Base-by-base conservation (phyloP, 2,113 vertebrate species). In the Cryptomyrus ogoouensis region DNA sequence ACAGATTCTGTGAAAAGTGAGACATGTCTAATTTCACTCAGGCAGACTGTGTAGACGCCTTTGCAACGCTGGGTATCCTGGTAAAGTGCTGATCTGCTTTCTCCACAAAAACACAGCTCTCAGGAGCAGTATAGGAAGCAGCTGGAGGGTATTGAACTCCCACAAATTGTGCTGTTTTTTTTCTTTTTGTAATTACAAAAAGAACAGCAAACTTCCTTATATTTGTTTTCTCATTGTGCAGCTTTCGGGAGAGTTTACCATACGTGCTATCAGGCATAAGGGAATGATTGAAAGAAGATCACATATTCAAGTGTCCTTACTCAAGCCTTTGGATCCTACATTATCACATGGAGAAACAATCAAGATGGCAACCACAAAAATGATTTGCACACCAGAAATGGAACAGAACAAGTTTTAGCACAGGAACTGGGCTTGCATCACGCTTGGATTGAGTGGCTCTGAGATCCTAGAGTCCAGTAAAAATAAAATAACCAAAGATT, bases 101-200 rank as follows among this genome's bases (percentile, higher is more conserved):
- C 90, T 70, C 91, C 92, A 93, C 92, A 92, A 95, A 95, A 87
- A 94, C 94, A 86, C 93, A 95, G 91, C 91, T 94, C 93, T 93
- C 93, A 92, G 88, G 86, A 95, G 91, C 47, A 92, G 66, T 87
- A 91, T 90, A 90, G 90, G 92, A 92, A 91, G 83, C 21, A 49
- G 91, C 92, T 93, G 93, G 91, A 89, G 94, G 94, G 93, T 92
- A 89, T 94, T 93, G 92, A 95, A 91, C 52, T 17, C 93, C 89
- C 93, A 94, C n/a, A 87, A 50, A 87, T 47, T 17, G 5, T 87
- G 93, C 35, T 50, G 46, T 17, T 80, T 74, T 24, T 88, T 49
- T 74, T 8, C 46, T 84, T 47, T 47, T 27, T 86, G 52, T 6
- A 50, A 3, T 21, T 19, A 19, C n/a, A 58, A 39, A 31, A 86